Percentiles rank a stretch among this genome's conserved stretches.
Evolutionary conservation across 2,888 invertebrate species (phyloP).

Genomic region (Erebia aethiops): DNA sequence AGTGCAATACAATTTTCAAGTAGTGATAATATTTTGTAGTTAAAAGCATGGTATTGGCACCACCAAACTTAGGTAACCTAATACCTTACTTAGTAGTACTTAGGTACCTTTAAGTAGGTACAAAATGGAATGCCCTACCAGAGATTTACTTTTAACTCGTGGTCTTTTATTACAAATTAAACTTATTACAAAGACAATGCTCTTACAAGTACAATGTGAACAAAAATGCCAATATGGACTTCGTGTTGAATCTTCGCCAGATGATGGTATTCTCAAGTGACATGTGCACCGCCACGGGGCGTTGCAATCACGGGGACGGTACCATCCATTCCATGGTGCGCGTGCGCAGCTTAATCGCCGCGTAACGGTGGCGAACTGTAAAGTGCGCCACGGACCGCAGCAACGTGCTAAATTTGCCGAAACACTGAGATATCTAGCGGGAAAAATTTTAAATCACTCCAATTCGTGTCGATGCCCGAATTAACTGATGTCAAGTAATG

Average conservation of each 20-base stretch:
- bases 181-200: too few species aligned
- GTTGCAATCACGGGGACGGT: slow-evolving; percentile 46
- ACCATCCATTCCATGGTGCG: slow-evolving; percentile 52
- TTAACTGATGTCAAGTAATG: slow-evolving; percentile 47
- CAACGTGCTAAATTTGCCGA: slow-evolving; percentile 82
- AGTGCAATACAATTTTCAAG: too few species aligned
- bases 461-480: slow-evolving; percentile 57
- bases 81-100: too few species aligned
- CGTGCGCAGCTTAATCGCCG: slow-evolving; percentile 75
- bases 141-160: too few species aligned
- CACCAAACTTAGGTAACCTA: too few species aligned
- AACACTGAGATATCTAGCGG: slow-evolving; percentile 77
- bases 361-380: slow-evolving; percentile 82
- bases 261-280: slow-evolving; percentile 29
- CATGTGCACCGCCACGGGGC: slow-evolving; percentile 40
- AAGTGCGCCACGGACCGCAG: slow-evolving; percentile 76
- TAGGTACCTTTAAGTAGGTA: too few species aligned
- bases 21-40: too few species aligned
- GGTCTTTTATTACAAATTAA: too few species aligned
- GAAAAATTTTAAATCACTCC: slow-evolving; percentile 73
- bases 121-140: too few species aligned
- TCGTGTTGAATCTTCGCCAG: not conserved
- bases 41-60: too few species aligned
- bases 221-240: too few species aligned
- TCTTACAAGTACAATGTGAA: too few species aligned